Conservation (phyloP, 2,888 invertebrate genomes). For the Electrophaes corylata region DNA sequence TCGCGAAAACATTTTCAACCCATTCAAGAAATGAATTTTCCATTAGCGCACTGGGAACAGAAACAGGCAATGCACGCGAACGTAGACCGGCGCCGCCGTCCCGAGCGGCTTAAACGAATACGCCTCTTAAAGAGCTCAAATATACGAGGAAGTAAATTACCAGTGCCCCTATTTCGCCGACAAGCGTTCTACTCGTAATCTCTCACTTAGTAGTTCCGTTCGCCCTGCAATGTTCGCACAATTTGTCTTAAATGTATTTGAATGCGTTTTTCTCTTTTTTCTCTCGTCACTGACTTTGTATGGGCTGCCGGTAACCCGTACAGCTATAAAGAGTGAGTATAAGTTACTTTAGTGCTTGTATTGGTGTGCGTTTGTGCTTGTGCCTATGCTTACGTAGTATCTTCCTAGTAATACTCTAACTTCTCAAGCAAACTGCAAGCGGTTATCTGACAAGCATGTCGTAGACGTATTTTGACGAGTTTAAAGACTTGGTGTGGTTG, state of each 20-base stretch:
- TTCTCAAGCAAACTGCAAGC: slow-evolving; percentile 78
- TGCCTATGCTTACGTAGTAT: slow-evolving; percentile 78
- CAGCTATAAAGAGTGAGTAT: slow-evolving; percentile 89
- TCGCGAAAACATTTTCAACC: slow-evolving; percentile 47
- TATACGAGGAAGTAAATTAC: slow-evolving; percentile 78
- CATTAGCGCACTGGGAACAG: slow-evolving; percentile 59
- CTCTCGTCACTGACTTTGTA: slow-evolving; percentile 88
- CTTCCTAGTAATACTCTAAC: slow-evolving; percentile 72
- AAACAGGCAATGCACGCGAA: slow-evolving; percentile 75
- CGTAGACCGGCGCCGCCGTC: slow-evolving; percentile 63
- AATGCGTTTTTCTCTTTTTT: slow-evolving; percentile 85
- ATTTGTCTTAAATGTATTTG: slow-evolving; percentile 85
- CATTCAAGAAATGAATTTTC: slow-evolving; percentile 57
- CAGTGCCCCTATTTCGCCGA: slow-evolving; percentile 74
- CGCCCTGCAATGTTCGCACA: slow-evolving; percentile 85
- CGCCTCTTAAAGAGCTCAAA: slow-evolving; percentile 77
- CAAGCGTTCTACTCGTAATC: slow-evolving; percentile 83
- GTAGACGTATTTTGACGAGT: slow-evolving; percentile 52
- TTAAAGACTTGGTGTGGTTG: slow-evolving; percentile 67
- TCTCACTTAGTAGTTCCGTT: slow-evolving; percentile 85
- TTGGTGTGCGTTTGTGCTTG: slow-evolving; percentile 82
- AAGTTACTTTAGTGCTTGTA: slow-evolving; percentile 85
- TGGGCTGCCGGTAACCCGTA: slow-evolving; percentile 88
- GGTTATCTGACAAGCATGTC: slow-evolving; percentile 68
- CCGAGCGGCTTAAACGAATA: slow-evolving; percentile 77